Evolutionary conservation across 2,113 vertebrate species (phyloP), one percentile per base, ranked within the genome.

Genomic region (Toxostoma redivivum): DNA sequence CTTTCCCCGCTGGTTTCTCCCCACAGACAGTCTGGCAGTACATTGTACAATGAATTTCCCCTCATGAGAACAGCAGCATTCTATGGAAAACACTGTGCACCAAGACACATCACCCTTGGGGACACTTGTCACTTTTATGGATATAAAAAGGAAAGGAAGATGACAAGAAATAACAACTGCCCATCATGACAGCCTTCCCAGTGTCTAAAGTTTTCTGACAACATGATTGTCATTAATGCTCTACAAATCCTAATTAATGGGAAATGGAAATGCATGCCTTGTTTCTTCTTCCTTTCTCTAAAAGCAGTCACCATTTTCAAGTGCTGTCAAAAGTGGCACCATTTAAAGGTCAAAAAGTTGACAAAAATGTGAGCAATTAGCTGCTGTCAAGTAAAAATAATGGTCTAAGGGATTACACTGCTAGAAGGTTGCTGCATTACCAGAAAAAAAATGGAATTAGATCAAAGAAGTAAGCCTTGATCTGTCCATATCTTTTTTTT

Each of bases 281-380:
- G 28, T 77, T 92, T 85, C 40, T 72, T 82, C 78, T 86, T 81
- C 17, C 38, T 50, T 80, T 51, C 51, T 80, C 50, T 90, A 77
- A 88, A 87, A 87, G 42, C 58, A 88, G 71, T 51, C 81, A 86
- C 81, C 22, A 53, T 78, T 91, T 92, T 86, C 71, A 67, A 92
- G 38, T 27, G 45, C 47, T 90, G 90, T 94, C 81, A 94, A 54
- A 94, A 81, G 31, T 27, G 53, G 61, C 64, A 90, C 65, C 11
- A 67, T 90, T 78, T 81, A 91, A 92, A 91, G 88, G 92, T 83
- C 80, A 88, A 37, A 57, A 86, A 74, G 40, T 56, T 91, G 74
- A 82, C 81, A 92, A 91, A 94, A 91, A 74, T 60, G 15, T 78
- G 78, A 94, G 70, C 74, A 95, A 91, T 94, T 91, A 95, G 62